Evolutionary conservation across 2,797 vertebrate species (phyloP).

Genomic region (Lagorchestes hirsutus): DNA sequence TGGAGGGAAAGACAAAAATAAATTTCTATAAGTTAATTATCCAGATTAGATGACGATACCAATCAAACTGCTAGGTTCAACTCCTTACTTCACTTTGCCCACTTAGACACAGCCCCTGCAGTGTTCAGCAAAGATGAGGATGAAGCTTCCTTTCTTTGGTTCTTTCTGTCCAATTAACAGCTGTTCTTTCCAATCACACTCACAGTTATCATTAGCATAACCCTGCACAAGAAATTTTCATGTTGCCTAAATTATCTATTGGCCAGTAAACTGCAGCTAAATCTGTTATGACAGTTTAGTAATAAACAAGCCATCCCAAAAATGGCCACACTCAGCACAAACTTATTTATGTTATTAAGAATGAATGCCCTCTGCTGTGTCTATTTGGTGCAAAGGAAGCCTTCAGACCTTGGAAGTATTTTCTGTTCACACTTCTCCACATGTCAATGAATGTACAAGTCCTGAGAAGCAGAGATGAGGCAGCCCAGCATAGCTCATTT

Average conservation of each 20-base stretch:
- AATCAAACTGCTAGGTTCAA: background rate
- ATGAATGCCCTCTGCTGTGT: background rate
- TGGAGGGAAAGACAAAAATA: background rate
- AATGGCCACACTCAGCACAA: background rate
- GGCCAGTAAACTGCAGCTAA: conserved; percentile 23
- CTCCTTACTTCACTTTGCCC: conserved; percentile 9
- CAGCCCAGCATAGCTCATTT: background rate
- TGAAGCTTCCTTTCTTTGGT: background rate
- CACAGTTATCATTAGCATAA: background rate
- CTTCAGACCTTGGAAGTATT: conserved; percentile 12
- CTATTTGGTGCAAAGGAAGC: conserved; percentile 30
- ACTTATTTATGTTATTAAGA: background rate
- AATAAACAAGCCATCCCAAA: background rate
- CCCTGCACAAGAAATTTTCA: conserved; percentile 40
- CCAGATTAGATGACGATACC: background rate
- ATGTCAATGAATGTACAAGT: conserved; percentile 6
- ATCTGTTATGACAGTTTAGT: background rate
- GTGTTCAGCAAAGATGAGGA: background rate
- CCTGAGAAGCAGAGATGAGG: conserved; percentile 22
- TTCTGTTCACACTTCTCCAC: conserved; percentile 16
- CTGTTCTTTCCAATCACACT: conserved; percentile 28
- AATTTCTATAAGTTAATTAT: background rate
- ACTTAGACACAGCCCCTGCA: background rate
- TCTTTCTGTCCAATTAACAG: conserved; percentile 46
- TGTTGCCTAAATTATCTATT: background rate